Evolutionary conservation across 2,113 vertebrate genomes (phyloP).

Genomic region (Lonchura striata): DNA sequence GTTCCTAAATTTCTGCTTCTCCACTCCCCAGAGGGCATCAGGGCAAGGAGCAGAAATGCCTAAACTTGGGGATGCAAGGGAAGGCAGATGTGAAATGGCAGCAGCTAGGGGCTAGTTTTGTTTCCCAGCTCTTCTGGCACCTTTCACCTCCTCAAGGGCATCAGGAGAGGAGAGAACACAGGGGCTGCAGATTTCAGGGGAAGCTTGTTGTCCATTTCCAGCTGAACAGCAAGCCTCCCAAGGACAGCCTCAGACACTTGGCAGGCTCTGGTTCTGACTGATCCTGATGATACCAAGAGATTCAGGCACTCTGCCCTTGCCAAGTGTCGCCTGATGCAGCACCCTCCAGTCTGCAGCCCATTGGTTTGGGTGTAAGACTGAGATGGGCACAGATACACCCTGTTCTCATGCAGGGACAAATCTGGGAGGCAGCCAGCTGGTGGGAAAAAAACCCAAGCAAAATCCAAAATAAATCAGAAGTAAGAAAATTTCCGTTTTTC

Average conservation of each 20-base stretch:
- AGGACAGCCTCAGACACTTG: rapidly evolving
- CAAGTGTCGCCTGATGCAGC: neutral
- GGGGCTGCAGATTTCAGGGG: neutral
- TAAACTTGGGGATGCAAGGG: neutral
- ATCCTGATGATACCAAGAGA: neutral
- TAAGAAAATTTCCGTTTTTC: neutral
- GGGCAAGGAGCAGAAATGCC: neutral
- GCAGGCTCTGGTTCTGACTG: neutral
- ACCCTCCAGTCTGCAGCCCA: neutral
- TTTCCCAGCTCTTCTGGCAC: neutral
- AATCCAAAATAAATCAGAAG: neutral
- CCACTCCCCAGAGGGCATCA: neutral
- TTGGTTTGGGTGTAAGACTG: neutral
- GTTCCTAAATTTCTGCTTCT: neutral
- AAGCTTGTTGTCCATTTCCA: neutral
- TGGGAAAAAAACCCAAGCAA: neutral
- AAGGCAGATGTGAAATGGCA: neutral
- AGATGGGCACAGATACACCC: neutral
- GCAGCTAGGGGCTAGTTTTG: neutral
- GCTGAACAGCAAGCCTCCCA: neutral
- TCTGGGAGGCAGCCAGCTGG: neutral
- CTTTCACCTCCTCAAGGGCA: neutral
- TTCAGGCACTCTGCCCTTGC: neutral
- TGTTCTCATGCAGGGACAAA: neutral
- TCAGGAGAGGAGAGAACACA: neutral